Percentiles rank a stretch among this genome's conserved stretches.
These are phyloP conservation scores for Nothocercus julius DNA, from an alignment of 2,113 vertebrate species.

Conservation along the genomic window DNA sequence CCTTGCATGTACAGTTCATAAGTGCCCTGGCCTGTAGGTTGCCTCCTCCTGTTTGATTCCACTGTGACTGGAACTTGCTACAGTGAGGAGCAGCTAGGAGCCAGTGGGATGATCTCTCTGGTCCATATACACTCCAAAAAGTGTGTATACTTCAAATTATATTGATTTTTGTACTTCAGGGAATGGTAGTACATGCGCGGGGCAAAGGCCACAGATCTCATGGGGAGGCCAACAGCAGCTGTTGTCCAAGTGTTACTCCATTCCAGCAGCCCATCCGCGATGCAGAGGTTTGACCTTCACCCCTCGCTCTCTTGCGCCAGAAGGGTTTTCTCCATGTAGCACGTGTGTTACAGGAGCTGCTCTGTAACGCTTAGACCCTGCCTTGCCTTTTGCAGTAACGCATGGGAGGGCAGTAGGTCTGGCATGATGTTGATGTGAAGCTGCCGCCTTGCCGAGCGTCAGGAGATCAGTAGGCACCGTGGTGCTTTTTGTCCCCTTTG, in stretches of 20 bases:
- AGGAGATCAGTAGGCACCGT: not conserved
- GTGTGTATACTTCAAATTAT: not conserved
- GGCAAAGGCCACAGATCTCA: not conserved
- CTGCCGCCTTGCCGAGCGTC: not conserved
- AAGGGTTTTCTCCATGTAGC: not conserved
- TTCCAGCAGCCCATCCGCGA: not conserved
- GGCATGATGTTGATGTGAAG: rapidly evolving
- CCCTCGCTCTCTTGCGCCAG: not conserved
- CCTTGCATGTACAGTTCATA: not conserved
- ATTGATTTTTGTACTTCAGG: not conserved
- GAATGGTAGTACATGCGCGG: not conserved
- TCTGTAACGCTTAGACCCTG: rapidly evolving
- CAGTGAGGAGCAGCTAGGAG: not conserved
- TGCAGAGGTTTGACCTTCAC: not conserved
- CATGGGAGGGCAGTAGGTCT: rapidly evolving
- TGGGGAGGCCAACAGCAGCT: rapidly evolving
- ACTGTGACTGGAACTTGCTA: not conserved
- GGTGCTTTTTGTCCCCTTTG: not conserved
- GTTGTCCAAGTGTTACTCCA: not conserved
- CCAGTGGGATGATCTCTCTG: not conserved
- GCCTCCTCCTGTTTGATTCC: not conserved
- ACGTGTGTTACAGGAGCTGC: not conserved
- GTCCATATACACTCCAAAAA: too few species aligned
- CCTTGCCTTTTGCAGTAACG: rapidly evolving
- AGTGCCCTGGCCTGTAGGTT: not conserved